Evolutionary conservation across 2,888 invertebrate genomes (phyloP), one percentile per base, ranked within the genome.

Genomic region (Sminthurinus aureus): DNA sequence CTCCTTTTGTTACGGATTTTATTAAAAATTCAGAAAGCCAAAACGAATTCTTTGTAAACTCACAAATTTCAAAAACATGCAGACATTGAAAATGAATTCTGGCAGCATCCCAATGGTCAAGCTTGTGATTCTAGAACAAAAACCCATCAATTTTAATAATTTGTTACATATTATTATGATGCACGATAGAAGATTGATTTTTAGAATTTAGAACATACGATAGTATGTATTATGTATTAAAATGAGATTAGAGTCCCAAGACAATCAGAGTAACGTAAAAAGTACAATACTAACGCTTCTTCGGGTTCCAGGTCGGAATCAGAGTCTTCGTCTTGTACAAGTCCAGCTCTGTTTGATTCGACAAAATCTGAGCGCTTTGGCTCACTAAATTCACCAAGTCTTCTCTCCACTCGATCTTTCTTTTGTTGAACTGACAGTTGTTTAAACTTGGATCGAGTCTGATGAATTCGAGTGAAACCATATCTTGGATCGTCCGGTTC

Each of bases 1-100:
- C 38, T 38, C 38, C 38, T 38, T 38, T 24, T 24, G 66, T 15
- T 50, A 18, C 8, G 13, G 20, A 20, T 71, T 71, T 71, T 13
- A 24, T 24, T 24, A 71, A 71, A 20, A 24, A 3, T 20, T n/a
- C 9, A 6, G 22, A 18, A 26, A 75, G 75, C 50, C 24, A 26
- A 24, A 64, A 64, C 2, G n/a, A 64, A 64, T 64, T 2, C 38
- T 38, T 38, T 38, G 38, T 38, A 38, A n/a, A 50, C 79, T 67
- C 38, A 79, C 79, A 15, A 79, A 26, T 79, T 79, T 79, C n/a
- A 79, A 3, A 50, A 79, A 69, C 64, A 79, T 79, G 13, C 58
- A 6, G n/a, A 79, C 64, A n/a, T 67, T 79, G 22, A 79, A 79
- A 11, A 79, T 67, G n/a, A 79, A 79, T 38, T 79, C 79, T 1